Percentiles rank a stretch among this genome's conserved stretches.
Evolutionary conservation across 2,797 vertebrate species (phyloP).

Genomic region (Sebastiscus albofasciatus): DNA sequence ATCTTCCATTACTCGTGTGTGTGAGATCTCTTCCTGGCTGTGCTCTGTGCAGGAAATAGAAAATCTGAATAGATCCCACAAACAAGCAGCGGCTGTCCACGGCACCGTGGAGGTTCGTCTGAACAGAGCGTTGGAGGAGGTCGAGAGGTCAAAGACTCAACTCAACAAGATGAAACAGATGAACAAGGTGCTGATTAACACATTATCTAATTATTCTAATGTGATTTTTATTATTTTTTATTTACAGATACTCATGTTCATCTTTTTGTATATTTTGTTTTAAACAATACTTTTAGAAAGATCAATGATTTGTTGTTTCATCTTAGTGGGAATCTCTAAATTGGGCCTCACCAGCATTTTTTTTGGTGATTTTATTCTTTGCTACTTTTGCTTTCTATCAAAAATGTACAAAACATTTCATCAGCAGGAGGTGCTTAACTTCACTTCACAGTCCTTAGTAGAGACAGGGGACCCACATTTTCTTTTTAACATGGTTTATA

Average conservation of each 20-base stretch:
- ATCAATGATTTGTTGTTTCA: neutral
- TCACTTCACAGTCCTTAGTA: neutral
- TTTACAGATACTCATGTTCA: neutral
- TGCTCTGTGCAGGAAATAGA: conserved; percentile 87
- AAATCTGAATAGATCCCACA: conserved; percentile 85
- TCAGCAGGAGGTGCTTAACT: neutral
- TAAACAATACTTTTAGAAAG: neutral
- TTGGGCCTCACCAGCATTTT: neutral
- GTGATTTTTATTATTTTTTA: neutral
- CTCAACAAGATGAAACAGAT: conserved; percentile 88
- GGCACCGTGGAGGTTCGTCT: conserved; percentile 88
- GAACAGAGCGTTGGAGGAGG: conserved; percentile 93
- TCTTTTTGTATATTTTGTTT: neutral
- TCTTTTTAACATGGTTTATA: neutral
- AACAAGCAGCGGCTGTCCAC: conserved; percentile 86
- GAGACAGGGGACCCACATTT: neutral
- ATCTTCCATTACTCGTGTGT: neutral
- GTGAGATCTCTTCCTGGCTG: neutral
- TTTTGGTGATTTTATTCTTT: neutral
- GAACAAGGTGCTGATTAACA: conserved; percentile 83
- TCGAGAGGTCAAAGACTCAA: conserved; percentile 87
- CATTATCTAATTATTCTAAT: neutral
- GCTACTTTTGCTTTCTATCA: neutral
- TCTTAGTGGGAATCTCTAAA: neutral
- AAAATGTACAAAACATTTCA: neutral